Conservation (phyloP, 2,113 vertebrate species). For the Microcebus murinus region DNA sequence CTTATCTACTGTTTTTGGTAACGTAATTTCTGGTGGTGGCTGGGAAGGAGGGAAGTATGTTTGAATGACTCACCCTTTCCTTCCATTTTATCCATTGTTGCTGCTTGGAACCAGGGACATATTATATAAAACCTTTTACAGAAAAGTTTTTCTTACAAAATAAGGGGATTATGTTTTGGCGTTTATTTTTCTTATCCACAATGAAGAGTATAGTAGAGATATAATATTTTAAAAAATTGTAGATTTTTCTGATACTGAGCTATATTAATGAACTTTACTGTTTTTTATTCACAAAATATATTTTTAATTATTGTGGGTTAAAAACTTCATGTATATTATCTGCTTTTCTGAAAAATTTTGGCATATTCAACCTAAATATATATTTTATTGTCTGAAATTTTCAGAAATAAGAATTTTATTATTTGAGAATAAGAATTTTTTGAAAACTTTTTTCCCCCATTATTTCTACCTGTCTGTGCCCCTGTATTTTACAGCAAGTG, state of each 20-base stretch:
- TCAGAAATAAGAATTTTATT: conserved; percentile 9
- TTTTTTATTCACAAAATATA: conserved; percentile 23
- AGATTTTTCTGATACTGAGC: background rate
- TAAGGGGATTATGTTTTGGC: conserved; percentile 42
- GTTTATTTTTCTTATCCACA: conserved; percentile 17
- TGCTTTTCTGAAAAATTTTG: conserved; percentile 36
- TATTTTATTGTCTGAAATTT: background rate
- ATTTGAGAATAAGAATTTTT: background rate
- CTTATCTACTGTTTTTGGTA: conserved; percentile 11
- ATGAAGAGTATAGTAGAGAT: background rate
- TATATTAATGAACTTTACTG: conserved; percentile 11
- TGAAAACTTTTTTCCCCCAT: background rate
- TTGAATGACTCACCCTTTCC: conserved; percentile 11
- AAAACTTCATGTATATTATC: background rate
- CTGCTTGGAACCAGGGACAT: background rate
- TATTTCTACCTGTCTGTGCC: background rate
- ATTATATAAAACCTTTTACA: conserved; percentile 12
- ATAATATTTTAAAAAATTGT: background rate
- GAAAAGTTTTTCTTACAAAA: conserved; percentile 41
- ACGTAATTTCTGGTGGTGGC: conserved; percentile 10
- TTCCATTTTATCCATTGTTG: conserved; percentile 9
- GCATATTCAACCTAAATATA: background rate
- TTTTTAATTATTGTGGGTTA: background rate
- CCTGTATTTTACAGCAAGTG: background rate
- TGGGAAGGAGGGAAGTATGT: background rate